These are phyloP conservation scores for Porites australiensis DNA, from an alignment of 64 coral and sea anemone species.

Conservation along the genomic window DNA sequence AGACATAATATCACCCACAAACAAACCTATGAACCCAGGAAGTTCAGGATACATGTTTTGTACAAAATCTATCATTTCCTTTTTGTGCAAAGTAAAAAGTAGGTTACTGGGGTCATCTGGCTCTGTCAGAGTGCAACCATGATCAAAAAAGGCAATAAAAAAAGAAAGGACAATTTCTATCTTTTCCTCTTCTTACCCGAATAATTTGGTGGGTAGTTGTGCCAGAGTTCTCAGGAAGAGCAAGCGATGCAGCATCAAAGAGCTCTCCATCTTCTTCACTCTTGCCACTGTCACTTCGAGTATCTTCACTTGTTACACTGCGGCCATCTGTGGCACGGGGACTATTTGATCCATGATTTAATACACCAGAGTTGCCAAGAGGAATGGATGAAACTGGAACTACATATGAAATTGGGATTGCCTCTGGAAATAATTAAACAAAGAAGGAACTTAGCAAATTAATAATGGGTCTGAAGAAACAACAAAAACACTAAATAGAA, in stretches of 20 bases:
- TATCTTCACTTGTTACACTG: constrained; percentile 92
- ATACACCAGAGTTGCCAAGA: constrained; percentile 52
- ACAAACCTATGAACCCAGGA: too few species aligned
- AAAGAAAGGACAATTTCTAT: neutral
- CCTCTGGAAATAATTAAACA: constrained; percentile 53
- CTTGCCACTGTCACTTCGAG: constrained; percentile 91
- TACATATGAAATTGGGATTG: constrained; percentile 91
- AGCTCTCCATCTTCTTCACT: constrained; percentile 93
- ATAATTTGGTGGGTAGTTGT: constrained; percentile 73
- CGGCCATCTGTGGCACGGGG: constrained; percentile 83
- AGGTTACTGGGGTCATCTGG: too few species aligned
- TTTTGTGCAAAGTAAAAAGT: too few species aligned
- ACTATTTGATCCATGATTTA: constrained; percentile 78
- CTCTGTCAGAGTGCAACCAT: too few species aligned
- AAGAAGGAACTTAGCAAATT: neutral
- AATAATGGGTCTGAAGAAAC: neutral
- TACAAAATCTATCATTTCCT: too few species aligned
- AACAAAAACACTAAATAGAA: too few species aligned
- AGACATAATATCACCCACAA: too few species aligned
- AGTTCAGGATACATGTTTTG: too few species aligned
- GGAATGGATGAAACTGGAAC: constrained; percentile 76
- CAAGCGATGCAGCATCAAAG: constrained; percentile 65
- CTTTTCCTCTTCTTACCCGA: constrained; percentile 41
- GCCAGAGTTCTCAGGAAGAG: constrained; percentile 25
- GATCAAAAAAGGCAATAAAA: neutral